phyloP scores from a whole-genome alignment of 2,888 invertebrate genomes.

The Luffia ferchaultella region DNA sequence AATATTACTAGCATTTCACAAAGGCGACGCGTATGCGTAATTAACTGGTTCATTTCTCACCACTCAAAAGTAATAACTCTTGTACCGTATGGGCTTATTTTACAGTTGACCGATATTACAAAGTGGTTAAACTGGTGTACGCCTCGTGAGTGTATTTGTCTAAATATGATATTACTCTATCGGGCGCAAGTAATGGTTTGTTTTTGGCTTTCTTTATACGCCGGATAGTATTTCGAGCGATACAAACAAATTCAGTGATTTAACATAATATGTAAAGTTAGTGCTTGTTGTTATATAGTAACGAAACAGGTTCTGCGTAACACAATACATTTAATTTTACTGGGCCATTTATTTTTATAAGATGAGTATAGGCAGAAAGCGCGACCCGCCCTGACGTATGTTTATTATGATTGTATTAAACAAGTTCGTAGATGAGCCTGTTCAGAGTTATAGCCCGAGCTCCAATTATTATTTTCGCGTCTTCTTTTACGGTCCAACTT shows the following conservation, averaged over 20 bases:
- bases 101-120: conserved; percentile 9
- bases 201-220: conserved; percentile 5
- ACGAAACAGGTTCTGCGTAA: neutral
- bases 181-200: conserved; percentile 1
- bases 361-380: conserved; percentile 11
- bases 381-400: conserved; percentile 14
- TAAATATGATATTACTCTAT: neutral
- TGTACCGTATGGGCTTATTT: too few relatives aligned
- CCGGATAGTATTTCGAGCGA: neutral
- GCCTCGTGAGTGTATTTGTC: neutral
- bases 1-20: too few relatives aligned
- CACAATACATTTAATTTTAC: conserved; percentile 4
- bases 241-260: neutral
- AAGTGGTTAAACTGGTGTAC: conserved; percentile 5
- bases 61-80: too few relatives aligned
- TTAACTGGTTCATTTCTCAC: too few relatives aligned
- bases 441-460: conserved; percentile 29
- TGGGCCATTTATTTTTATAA: conserved; percentile 8
- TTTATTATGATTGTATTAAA: conserved; percentile 15
- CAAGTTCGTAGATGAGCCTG: conserved; percentile 18
- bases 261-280: neutral
- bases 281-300: conserved; percentile 1
- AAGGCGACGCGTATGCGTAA: too few relatives aligned
- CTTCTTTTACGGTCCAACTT: conserved; percentile 43
- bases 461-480: conserved; percentile 51